phyloP scores from a whole-genome alignment of 2,888 invertebrate species.

The Eristalis arbustorum region DNA sequence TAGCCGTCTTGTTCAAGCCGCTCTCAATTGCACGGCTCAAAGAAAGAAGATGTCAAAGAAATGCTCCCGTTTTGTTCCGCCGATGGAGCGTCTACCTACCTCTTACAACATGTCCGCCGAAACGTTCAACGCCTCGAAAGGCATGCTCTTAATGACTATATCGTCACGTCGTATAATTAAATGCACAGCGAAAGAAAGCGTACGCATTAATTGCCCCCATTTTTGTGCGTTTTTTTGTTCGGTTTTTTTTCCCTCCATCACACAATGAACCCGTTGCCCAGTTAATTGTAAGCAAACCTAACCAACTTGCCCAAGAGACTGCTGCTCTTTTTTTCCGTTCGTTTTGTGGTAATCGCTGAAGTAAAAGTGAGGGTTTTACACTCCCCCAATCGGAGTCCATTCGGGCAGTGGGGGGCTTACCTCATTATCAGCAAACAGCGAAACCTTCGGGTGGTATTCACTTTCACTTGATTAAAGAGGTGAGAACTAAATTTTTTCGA shows the following conservation, averaged over 20 bases:
- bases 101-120: neutral
- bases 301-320: neutral
- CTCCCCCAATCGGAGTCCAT: neutral
- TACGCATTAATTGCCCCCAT: neutral
- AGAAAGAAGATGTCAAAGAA: neutral
- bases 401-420: neutral
- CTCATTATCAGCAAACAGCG: conserved; percentile 10
- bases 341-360: neutral
- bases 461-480: conserved; percentile 17
- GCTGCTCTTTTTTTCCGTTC: neutral
- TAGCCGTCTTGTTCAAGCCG: neutral
- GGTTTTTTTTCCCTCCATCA: neutral
- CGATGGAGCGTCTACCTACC: neutral
- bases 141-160: neutral
- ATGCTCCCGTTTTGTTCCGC: neutral
- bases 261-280: neutral
- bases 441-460: conserved; percentile 1
- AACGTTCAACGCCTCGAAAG: neutral
- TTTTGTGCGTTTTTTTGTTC: neutral
- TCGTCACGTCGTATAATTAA: neutral
- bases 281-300: neutral
- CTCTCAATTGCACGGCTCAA: neutral
- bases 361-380: neutral
- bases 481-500: neutral
- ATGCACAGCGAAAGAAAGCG: neutral